Base-by-base conservation (phyloP, 2,113 vertebrate species). In the Synodontis membranacea region DNA sequence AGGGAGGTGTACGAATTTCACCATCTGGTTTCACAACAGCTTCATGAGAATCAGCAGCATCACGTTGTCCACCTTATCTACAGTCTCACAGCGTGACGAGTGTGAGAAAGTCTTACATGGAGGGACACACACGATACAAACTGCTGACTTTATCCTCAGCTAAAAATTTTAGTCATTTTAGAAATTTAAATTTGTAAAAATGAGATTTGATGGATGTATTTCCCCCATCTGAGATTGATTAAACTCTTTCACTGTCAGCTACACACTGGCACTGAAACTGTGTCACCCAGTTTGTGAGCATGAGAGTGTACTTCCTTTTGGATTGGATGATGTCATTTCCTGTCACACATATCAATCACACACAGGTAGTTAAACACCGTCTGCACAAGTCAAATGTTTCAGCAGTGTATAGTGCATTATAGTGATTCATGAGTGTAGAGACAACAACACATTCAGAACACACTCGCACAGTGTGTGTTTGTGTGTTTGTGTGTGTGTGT, bases 241-340 rank as follows among this genome's bases (percentile, higher is more conserved):
- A 78, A 88, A 87, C 85, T 87, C 83, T 91, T 91, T 91, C 88
- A 86, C 75, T 89, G 88, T 82, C 87, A 84, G 85, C 19, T n/a
- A 46, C 12, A 2, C 17, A 31, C 88, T 88, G 88, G 88, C 86
- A 90, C 46, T 88, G 86, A 91, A 90, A 91, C 48, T 34, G 85
- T 84, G 50, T 82, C 86, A 79, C 83, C 80, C 23, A 37, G 88
- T 91, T 82, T 88, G 87, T 88, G 82, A 88, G 86, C 86, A 88
- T 89, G 88, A 84, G 72, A 25, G 28, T 80, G 8, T 52, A 68
- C 42, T 39, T 76, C 42, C 54, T 88, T 80, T 66, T 34, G 78
- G 78, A 80, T 21, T 80, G 78, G 68, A 85, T 54, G 11, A 75
- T 80, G 80, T 89, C 50, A 74, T 80, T 74, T 78, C 80, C 58